phyloP scores from a whole-genome alignment of 1,140 invertebrate genomes.

The Brachystomella parvula region DNA sequence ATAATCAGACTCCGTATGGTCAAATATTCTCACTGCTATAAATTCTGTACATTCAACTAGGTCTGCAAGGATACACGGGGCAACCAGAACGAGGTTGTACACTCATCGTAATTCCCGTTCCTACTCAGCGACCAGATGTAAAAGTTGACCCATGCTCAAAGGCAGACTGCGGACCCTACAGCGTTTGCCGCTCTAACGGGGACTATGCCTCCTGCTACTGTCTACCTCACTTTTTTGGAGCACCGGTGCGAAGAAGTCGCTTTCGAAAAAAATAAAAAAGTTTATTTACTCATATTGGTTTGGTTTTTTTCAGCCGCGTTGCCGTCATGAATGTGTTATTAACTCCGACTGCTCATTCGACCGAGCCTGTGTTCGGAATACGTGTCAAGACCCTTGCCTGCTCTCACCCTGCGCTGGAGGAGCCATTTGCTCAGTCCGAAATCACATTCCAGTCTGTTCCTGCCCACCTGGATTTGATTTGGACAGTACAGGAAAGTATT shows the following conservation, averaged over 20 bases:
- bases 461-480: slow-evolving; percentile 62
- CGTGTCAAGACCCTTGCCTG: slow-evolving; percentile 60
- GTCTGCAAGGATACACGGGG: slow-evolving; percentile 42
- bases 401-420: slow-evolving; percentile 40
- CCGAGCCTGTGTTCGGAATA: slow-evolving; percentile 60
- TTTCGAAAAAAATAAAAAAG: too few relatives aligned
- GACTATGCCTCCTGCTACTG: slow-evolving; percentile 56
- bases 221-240: slow-evolving; percentile 47
- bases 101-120: slow-evolving; percentile 25
- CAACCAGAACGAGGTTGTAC: slow-evolving; percentile 23
- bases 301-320: too few relatives aligned
- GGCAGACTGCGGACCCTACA: slow-evolving; percentile 54
- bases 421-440: slow-evolving; percentile 64
- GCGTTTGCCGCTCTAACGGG: slow-evolving; percentile 54
- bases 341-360: slow-evolving; percentile 55
- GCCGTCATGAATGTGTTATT: slow-evolving; percentile 53
- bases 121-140: slow-evolving; percentile 23
- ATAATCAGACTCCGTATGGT: too few relatives aligned
- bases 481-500: too few relatives aligned
- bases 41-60: too few relatives aligned
- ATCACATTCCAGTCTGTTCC: slow-evolving; percentile 61
- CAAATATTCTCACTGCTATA: too few relatives aligned
- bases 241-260: background rate
- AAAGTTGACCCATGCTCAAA: slow-evolving; percentile 44
- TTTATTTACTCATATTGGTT: too few relatives aligned